Evolutionary conservation across 2,113 vertebrate species (phyloP).

Genomic region (Gobio gobio): DNA sequence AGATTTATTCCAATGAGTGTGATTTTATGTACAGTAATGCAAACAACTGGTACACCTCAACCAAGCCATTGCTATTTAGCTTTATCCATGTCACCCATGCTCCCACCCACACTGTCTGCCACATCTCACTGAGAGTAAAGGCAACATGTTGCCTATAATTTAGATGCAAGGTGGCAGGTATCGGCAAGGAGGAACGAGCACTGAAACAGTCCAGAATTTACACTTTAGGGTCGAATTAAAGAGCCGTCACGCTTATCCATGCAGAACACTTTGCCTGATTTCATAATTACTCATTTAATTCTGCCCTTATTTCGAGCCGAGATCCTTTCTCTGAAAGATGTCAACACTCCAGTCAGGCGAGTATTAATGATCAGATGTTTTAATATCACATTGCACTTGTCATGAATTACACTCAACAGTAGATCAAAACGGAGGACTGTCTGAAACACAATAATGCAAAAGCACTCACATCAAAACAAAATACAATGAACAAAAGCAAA

Average conservation of each 20-base stretch:
- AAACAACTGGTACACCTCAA: conserved; percentile 29
- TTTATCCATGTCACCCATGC: neutral
- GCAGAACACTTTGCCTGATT: neutral
- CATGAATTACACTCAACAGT: conserved; percentile 11
- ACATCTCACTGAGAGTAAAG: neutral
- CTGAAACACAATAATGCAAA: neutral
- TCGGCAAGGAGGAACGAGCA: neutral
- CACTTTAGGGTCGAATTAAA: neutral
- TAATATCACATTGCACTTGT: conserved; percentile 21
- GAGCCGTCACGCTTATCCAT: neutral
- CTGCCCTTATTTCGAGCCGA: neutral
- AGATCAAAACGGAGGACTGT: conserved; percentile 4
- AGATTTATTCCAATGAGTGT: conserved; percentile 47
- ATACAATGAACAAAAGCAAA: neutral
- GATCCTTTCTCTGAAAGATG: neutral
- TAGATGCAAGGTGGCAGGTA: neutral
- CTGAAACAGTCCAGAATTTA: neutral
- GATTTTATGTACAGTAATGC: conserved; percentile 40
- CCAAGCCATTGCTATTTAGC: conserved; percentile 1
- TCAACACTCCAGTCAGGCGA: neutral
- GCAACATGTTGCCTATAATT: conserved; percentile 4
- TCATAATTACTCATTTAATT: neutral
- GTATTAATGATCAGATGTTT: conserved; percentile 23
- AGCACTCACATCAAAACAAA: neutral
- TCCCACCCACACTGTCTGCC: neutral